Evolutionary conservation across 2,113 vertebrate species (phyloP), one percentile per base, ranked within the genome.

Genomic region (Oenanthe melanoleuca): DNA sequence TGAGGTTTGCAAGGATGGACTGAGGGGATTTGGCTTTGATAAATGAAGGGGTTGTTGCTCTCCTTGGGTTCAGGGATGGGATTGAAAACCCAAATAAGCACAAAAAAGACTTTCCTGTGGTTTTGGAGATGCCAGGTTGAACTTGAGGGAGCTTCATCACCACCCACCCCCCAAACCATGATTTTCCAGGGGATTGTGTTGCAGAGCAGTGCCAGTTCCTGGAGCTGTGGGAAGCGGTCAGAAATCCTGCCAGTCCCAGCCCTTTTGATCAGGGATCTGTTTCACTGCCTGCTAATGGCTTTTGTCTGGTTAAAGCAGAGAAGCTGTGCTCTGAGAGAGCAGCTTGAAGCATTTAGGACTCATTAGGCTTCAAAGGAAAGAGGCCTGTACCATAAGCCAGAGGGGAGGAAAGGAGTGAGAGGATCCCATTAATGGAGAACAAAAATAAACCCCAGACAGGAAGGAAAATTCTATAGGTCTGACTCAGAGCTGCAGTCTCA

Each of bases 391-490:
- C 92, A 79, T 69, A 75, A 78, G 73, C 73, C 47, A 80, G 84
- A 93, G 86, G 85, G 86, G 59, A 95, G 86, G 94, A 96, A 95
- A 73, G 2, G 74, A 92, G 83, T 82, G 52, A 93, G 94, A 97
- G 94, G 79, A 94, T 95, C 92, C 93, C 70, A 16, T 94, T 96
- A 92, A 95, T 92, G 90, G 75, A 85, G 45, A 94, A 52, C 64
- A 82, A 88, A 97, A 97, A 95, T 95, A 97, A 96, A 92, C 70
- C 77, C 74, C 69, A 93, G 95, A 93, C 95, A 96, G 95, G 95
- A 96, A 96, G 94, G 93, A 96, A 96, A 96, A 93, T 75, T 90
- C 92, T 96, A 89, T 95, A 96, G 95, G 90, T 92, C 95, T 95
- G 93, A 96, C 86, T 97, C 93, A 87, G 94, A 94, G 65, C 96